A percentile compares a stretch with the other conserved stretches of the same genome.
Conservation (phyloP, 2,888 invertebrate genomes). For the Lasioglossum oenotherae region DNA sequence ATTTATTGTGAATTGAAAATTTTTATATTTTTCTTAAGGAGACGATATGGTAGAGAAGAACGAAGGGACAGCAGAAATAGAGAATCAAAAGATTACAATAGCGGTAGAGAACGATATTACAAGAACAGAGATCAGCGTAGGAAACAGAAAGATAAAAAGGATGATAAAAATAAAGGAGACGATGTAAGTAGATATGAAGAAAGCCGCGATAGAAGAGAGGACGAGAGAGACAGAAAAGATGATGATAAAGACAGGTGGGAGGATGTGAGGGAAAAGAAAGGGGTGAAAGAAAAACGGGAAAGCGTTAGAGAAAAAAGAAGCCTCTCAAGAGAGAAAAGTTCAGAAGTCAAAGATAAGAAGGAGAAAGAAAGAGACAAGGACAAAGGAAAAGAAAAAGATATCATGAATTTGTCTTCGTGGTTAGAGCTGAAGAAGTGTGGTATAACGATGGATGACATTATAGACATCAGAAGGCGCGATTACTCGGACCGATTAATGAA, state of each 20-base stretch:
- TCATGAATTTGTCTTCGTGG: constrained; percentile 76
- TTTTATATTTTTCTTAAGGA: constrained; percentile 56
- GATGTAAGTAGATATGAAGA: constrained; percentile 59
- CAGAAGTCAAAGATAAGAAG: constrained; percentile 64
- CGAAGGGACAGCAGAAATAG: constrained; percentile 58
- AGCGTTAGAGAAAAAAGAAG: constrained; percentile 62
- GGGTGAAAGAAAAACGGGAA: constrained; percentile 56
- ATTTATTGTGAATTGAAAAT: constrained; percentile 13
- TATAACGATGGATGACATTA: constrained; percentile 72
- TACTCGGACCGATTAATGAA: constrained; percentile 69
- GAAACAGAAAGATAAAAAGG: constrained; percentile 62
- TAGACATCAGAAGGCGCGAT: constrained; percentile 68
- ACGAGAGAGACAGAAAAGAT: constrained; percentile 63
- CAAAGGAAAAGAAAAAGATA: constrained; percentile 72
- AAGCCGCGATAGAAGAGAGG: constrained; percentile 59
- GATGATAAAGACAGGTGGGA: constrained; percentile 61
- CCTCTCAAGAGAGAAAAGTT: constrained; percentile 60
- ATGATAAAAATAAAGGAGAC: constrained; percentile 58
- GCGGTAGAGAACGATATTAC: constrained; percentile 47
- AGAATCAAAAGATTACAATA: constrained; percentile 57
- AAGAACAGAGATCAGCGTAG: constrained; percentile 54
- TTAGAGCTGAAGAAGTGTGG: constrained; percentile 73
- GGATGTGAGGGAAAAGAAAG: constrained; percentile 56
- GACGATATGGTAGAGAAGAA: constrained; percentile 71
- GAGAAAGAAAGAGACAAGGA: constrained; percentile 68